Base-by-base conservation (phyloP, 2,888 invertebrate species). In the Scaptomyza cyrtandrae region DNA sequence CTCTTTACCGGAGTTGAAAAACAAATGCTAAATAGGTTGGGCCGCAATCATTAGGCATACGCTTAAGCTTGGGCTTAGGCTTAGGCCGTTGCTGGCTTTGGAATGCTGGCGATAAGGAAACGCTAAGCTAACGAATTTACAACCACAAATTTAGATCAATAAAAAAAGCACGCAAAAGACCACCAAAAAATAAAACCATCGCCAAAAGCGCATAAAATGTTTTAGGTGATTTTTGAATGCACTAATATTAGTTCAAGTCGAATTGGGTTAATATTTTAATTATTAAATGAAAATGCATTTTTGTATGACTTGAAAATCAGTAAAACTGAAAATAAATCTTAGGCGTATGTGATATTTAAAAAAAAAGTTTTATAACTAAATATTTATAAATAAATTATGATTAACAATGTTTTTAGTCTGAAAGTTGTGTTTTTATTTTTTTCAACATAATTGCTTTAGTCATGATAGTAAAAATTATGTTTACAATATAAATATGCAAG, bases 61-160 rank as follows among this genome's bases (percentile, higher is more conserved):
- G 71, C 69, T 52, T 14, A 19, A 35, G 60, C 68, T 58, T 52
- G 52, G 55, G 39, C 37, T 29, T 52, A 11, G 48, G 24, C 31
- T 45, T 52, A 11, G 48, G 24, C 31, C 43, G 19, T 11, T 33
- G 24, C 50, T 16, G 72, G 63, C 55, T 71, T 66, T 63, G 75
- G 81, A 70, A 76, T 76, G 76, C 73, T 59, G 31, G 64, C 79
- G 81, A 81, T 84, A 80, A 81, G 74, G 62, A 73, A 80, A 73
- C 49, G 78, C 71, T 61, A 61, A 58, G 67, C 50, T 37, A 65
- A 78, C 72, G 60, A 78, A 80, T 78, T 75, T 78, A 71, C 73
- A 78, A 70, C 69, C 79, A 60, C 71, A 79, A 86, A 86, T 88
- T 86, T 81, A 75, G 86, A 86, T 80, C 86, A 81, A 83, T 87